Evolutionary conservation across 2,797 vertebrate genomes (phyloP).

Genomic region (Tragelaphus eurycerus): DNA sequence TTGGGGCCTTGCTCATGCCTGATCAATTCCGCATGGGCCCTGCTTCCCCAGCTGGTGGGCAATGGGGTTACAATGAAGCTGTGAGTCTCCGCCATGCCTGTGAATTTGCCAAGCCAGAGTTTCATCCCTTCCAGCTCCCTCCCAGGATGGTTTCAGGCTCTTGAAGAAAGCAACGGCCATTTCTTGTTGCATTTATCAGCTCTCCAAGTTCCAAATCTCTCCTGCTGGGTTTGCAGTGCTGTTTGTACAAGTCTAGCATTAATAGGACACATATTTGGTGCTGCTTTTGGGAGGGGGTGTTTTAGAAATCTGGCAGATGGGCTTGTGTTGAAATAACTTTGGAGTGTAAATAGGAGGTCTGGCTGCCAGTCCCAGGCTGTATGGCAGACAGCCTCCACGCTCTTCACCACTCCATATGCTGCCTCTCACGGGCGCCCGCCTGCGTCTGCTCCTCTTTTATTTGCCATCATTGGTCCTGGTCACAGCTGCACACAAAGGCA

Average conservation of each 20-base stretch:
- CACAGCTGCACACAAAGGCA: background rate
- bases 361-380: background rate
- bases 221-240: background rate
- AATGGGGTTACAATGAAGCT: background rate
- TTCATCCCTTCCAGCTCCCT: background rate
- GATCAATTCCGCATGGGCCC: background rate
- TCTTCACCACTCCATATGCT: background rate
- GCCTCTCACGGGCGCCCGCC: background rate
- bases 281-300: background rate
- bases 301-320: conserved; percentile 1
- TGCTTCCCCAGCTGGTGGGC: background rate
- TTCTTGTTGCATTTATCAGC: background rate
- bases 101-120: background rate
- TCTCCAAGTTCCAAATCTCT: background rate
- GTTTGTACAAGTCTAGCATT: background rate
- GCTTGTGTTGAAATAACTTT: conserved; percentile 7
- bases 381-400: background rate
- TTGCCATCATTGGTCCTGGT: background rate
- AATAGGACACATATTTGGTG: background rate
- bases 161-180: background rate
- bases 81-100: background rate
- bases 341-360: background rate
- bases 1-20: background rate
- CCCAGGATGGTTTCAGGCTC: background rate
- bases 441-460: background rate